Percentiles rank a stretch among this genome's conserved stretches.
These are phyloP conservation scores for Drosophila lowei DNA, from an alignment of 1,140 invertebrate genomes.

Conservation along the genomic window DNA sequence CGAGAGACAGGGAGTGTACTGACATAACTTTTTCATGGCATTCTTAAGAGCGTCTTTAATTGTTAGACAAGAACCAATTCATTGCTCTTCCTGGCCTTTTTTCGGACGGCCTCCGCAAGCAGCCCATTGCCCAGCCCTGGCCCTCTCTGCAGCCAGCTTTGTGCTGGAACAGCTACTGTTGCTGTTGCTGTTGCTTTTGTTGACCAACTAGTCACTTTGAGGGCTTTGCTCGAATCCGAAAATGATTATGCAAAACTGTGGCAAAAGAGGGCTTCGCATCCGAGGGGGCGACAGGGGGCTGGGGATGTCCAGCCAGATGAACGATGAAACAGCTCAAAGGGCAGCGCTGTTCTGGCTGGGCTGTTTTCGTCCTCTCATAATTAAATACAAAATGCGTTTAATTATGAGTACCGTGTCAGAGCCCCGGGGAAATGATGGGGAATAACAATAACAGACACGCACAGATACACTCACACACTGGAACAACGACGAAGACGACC, in stretches of 20 bases:
- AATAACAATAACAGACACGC: slow-evolving; percentile 29
- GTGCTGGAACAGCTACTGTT: too few species aligned
- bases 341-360: background rate
- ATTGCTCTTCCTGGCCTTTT: slow-evolving; percentile 8
- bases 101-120: slow-evolving; percentile 23
- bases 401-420: slow-evolving; percentile 54
- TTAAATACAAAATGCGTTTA: slow-evolving; percentile 61
- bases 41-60: slow-evolving; percentile 25
- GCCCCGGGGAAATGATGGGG: slow-evolving; percentile 45
- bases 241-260: slow-evolving; percentile 41
- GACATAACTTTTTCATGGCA: slow-evolving; percentile 23
- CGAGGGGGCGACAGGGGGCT: background rate
- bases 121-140: background rate
- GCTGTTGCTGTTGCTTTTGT: background rate
- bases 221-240: slow-evolving; percentile 38
- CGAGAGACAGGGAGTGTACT: background rate
- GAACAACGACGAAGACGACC: background rate
- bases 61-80: slow-evolving; percentile 3
- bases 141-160: too few species aligned
- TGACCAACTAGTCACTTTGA: slow-evolving; percentile 38
- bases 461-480: slow-evolving; percentile 1
- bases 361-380: slow-evolving; percentile 33
- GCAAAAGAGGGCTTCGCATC: background rate
- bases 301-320: too few species aligned
- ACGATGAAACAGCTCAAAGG: too few species aligned